A percentile compares a stretch with the other conserved stretches of the same genome.
phyloP scores from a whole-genome alignment of 1,140 invertebrate species.

The Yoshiicerus persimilis region DNA sequence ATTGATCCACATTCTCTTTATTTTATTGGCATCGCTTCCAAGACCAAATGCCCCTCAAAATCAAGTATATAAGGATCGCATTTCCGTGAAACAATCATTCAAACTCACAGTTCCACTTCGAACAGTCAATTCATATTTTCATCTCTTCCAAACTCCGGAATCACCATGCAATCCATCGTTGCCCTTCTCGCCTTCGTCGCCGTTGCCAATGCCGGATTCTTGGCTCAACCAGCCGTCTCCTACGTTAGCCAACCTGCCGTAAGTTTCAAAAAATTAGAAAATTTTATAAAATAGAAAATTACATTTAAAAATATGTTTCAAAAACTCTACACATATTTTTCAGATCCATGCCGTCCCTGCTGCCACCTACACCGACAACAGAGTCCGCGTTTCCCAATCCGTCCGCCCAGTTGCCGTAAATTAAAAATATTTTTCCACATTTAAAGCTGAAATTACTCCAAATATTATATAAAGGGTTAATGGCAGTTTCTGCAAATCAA shows the following conservation, averaged over 20 bases:
- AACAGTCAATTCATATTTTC: not conserved
- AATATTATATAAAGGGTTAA: too few species aligned
- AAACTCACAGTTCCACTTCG: not conserved
- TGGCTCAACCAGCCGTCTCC: not conserved
- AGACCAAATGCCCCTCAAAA: not conserved
- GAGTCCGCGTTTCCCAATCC: not conserved
- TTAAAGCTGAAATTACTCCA: not conserved
- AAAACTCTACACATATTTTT: not conserved
- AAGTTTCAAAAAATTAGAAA: not conserved
- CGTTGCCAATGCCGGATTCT: not conserved
- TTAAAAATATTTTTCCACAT: not conserved
- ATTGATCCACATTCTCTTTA: not conserved
- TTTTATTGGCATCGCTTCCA: not conserved
- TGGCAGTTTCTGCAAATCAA: not conserved
- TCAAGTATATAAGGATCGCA: not conserved
- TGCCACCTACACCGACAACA: not conserved
- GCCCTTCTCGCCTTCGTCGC: constrained; percentile 7
- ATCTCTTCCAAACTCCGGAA: not conserved
- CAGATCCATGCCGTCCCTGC: not conserved
- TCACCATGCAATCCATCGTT: not conserved
- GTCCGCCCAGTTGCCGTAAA: not conserved
- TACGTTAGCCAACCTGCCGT: not conserved
- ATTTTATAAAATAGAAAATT: not conserved
- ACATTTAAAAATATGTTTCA: not conserved
- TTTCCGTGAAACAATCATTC: not conserved